Base-by-base conservation (phyloP, 2,888 invertebrate species). In the Cordylochernes scorpioides region DNA sequence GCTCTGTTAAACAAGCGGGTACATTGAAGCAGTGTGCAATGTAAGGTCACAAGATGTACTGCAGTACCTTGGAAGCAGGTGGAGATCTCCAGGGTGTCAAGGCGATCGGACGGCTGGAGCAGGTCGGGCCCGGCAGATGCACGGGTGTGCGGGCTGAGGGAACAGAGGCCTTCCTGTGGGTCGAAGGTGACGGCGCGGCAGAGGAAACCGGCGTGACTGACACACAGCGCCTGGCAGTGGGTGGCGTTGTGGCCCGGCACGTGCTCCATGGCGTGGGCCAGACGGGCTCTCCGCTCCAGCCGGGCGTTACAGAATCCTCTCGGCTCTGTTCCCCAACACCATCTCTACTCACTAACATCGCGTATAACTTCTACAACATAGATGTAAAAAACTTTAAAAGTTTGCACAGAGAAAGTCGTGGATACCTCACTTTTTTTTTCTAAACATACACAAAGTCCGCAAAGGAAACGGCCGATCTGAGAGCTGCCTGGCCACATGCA, bases 131-230 rank as follows among this genome's bases (percentile, higher is more conserved):
- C 33, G n/a, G 35, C 30, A 9, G 39, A 33, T 15, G 27, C 29
- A 2, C 35, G 15, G 9, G 53, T 45, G 41, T 55, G 54, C 37
- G 55, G 56, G 16, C 53, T 53, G 4, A 56, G 44, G 7, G 53
- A 50, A 33, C 56, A 55, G n/a, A 32, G 28, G 13, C 28, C 21
- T n/a, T 25, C 29, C 5, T 28, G 22, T 4, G 30, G 25, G 19
- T 39, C 38, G 14, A 25, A 40, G 3, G 30, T 38, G 9, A 28
- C 25, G 12, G 52, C 50, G n/a, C 51, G 44, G 36, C 52, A 52
- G n/a, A 48, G 45, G 29, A 52, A 53, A 15, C 47, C 46, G 28
- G 41, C 37, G 32, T 48, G 48, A 27, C 43, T 43, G 13, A 51
- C 41, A 31, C 52, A 52, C 10, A 47, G 43, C 10, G 47, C 42